Conservation (phyloP, 2,113 vertebrate species). For the Osmerus eperlanus region DNA sequence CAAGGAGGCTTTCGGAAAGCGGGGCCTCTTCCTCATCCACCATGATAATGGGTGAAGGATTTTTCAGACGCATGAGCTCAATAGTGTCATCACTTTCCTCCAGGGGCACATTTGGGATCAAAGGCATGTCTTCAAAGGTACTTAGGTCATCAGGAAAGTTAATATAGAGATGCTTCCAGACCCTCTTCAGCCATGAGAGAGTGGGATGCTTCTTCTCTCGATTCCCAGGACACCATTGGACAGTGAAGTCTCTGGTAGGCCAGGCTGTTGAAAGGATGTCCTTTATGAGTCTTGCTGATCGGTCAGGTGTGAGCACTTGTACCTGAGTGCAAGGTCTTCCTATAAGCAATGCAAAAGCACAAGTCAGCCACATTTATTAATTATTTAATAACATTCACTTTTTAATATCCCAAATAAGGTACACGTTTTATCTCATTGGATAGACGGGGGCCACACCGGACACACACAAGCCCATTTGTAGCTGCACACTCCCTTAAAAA, state of each 20-base stretch:
- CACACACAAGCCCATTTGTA: no score
- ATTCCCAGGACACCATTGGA: conserved; percentile 86
- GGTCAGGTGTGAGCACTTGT: conserved; percentile 86
- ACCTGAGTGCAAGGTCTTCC: conserved; percentile 94
- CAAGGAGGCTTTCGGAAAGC: conserved; percentile 81
- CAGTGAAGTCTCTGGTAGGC: conserved; percentile 86
- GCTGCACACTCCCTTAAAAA: no score
- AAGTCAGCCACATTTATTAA: background rate
- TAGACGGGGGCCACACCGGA: no score
- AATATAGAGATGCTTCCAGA: conserved; percentile 96
- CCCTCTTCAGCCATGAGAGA: conserved; percentile 86
- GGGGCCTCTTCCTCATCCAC: conserved; percentile 77
- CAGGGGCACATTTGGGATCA: conserved; percentile 84
- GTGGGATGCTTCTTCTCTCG: conserved; percentile 84
- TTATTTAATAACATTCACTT: background rate
- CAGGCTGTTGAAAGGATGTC: conserved; percentile 85
- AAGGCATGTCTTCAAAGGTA: conserved; percentile 93
- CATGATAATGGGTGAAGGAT: conserved; percentile 85
- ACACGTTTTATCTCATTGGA: no score
- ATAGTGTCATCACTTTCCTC: conserved; percentile 72
- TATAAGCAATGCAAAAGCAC: conserved; percentile 60
- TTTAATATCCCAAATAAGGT: background rate
- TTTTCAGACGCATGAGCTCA: conserved; percentile 86
- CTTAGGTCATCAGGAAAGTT: conserved; percentile 91
- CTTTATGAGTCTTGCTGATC: conserved; percentile 91